Conservation (phyloP, 2,113 vertebrate genomes). For the Nestor notabilis region DNA sequence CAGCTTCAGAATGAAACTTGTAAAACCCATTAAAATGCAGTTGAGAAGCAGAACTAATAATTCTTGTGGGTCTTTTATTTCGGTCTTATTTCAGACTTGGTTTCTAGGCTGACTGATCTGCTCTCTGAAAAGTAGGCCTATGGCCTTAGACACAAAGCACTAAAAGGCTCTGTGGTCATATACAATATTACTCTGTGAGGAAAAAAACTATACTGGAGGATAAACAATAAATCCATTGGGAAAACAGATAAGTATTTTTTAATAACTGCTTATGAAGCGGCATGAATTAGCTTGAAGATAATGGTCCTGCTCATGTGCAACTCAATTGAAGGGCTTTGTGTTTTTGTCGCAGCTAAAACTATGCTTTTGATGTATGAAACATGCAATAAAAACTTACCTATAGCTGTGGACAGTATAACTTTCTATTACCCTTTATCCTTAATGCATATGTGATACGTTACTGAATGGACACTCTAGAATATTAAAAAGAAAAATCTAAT, state of each 20-base stretch:
- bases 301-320: not conserved
- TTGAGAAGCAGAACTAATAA: conserved; percentile 19
- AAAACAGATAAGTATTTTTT: not conserved
- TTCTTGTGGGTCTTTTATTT: conserved; percentile 9
- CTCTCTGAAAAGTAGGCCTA: not conserved
- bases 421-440: not conserved
- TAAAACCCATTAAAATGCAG: conserved; percentile 57
- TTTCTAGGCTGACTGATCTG: not conserved
- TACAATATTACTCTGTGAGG: not conserved
- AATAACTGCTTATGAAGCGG: not conserved
- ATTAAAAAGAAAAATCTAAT: not conserved
- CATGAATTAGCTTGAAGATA: not conserved
- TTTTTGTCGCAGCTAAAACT: not conserved
- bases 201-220: not conserved
- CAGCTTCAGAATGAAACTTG: conserved; percentile 33
- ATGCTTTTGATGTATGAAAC: not conserved
- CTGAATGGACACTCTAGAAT: not conserved
- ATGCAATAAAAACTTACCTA: not conserved
- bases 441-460: not conserved
- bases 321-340: not conserved
- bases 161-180: not conserved
- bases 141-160: not conserved
- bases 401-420: not conserved
- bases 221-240: not conserved
- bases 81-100: not conserved